phyloP scores from a whole-genome alignment of 2,113 vertebrate species.

The Acrocephalus kingi region DNA sequence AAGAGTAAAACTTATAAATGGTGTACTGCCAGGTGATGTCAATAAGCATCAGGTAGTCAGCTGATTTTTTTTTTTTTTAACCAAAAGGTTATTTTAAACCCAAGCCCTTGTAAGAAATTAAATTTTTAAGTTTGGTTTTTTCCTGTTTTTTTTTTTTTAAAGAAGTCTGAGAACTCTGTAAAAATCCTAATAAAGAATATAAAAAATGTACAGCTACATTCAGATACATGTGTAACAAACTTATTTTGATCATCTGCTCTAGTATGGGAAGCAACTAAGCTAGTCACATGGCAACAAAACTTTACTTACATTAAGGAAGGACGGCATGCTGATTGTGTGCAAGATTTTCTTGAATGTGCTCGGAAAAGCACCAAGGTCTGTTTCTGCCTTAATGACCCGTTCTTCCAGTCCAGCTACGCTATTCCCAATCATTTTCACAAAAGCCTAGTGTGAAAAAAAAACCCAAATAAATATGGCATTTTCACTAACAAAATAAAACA shows the following conservation, averaged over 20 bases:
- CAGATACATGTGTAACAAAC: not conserved
- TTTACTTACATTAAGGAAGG: constrained; percentile 83
- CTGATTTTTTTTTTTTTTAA: not conserved
- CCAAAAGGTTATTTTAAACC: not conserved
- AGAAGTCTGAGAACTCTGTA: not conserved
- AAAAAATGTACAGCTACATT: not conserved
- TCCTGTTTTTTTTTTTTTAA: not conserved
- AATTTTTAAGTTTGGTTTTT: not conserved
- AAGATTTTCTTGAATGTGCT: constrained; percentile 87
- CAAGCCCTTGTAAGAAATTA: not conserved
- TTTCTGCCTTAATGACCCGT: constrained; percentile 87
- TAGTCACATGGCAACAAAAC: not conserved
- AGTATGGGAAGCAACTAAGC: not conserved
- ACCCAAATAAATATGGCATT: not conserved
- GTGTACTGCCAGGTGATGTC: not conserved
- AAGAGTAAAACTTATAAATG: not conserved
- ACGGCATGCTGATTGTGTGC: constrained; percentile 83
- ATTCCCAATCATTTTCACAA: constrained; percentile 89
- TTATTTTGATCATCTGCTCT: not conserved
- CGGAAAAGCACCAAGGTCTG: constrained; percentile 85
- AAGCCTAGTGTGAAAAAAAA: constrained; percentile 67
- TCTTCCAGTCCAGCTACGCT: constrained; percentile 87
- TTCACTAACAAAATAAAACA: not conserved
- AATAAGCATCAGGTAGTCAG: not conserved
- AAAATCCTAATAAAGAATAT: not conserved